phyloP scores from a whole-genome alignment of 2,888 invertebrate species.

The Heteromyza rotundicornis region DNA sequence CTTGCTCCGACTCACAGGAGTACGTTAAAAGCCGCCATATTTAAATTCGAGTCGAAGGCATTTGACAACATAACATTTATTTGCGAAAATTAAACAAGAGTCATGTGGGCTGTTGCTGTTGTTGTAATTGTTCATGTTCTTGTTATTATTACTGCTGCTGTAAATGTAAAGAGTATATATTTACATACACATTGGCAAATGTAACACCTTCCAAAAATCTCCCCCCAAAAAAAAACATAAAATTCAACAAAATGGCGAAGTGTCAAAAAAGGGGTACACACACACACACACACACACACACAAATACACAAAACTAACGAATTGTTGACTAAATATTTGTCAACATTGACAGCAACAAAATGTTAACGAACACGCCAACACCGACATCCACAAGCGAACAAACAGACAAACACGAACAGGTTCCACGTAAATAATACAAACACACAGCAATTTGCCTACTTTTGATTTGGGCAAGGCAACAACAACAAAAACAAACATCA shows the following conservation, averaged over 20 bases:
- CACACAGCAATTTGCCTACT: background rate
- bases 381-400: too few species aligned
- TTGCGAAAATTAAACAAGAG: constrained; percentile 13
- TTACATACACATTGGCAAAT: background rate
- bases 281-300: background rate
- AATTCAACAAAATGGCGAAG: too few species aligned
- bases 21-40: background rate
- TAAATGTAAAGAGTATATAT: background rate
- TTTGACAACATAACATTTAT: constrained; percentile 5
- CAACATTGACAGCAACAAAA: background rate
- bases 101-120: background rate
- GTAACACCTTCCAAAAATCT: too few species aligned
- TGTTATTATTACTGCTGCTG: background rate
- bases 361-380: background rate
- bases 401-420: background rate
- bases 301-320: constrained; percentile 11
- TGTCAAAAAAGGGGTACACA: too few species aligned
- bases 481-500: background rate
- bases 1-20: too few species aligned
- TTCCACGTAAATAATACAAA: background rate
- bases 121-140: background rate
- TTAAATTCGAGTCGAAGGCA: background rate
- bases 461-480: background rate
- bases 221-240: too few species aligned
- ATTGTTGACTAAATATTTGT: constrained; percentile 15